Evolutionary conservation across 2,888 invertebrate species (phyloP).

Genomic region (Holacanthella duospinosa): DNA sequence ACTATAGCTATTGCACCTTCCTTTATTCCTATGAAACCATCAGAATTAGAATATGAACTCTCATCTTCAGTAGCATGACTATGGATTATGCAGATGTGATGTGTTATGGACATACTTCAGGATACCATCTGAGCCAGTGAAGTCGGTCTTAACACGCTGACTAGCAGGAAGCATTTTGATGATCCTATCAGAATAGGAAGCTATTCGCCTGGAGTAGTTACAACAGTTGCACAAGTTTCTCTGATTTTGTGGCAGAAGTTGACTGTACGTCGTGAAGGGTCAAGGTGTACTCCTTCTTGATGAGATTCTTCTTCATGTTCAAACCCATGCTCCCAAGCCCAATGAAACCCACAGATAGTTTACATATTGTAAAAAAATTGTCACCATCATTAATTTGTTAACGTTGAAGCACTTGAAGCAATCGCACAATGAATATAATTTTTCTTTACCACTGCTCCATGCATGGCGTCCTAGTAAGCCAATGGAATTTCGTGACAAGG

Average conservation of each 20-base stretch:
- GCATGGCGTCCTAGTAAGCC: no score
- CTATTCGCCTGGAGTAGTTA: no score
- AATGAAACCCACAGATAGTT: conserved; percentile 63
- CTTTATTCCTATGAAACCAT: conserved; percentile 48
- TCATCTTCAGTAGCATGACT: no score
- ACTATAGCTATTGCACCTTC: conserved; percentile 75
- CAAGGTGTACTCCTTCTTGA: conserved; percentile 53
- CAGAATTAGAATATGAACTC: background rate
- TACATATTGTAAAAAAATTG: no score
- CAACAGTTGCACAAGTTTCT: no score
- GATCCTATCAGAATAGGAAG: conserved; percentile 61
- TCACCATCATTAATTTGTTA: no score
- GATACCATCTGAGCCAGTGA: conserved; percentile 52
- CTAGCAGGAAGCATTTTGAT: conserved; percentile 94
- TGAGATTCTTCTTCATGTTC: conserved; percentile 84
- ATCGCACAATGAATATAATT: no score
- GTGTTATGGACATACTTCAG: conserved; percentile 45
- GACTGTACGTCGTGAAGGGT: conserved; percentile 35
- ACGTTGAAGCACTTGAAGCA: no score
- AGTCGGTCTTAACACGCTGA: conserved; percentile 71
- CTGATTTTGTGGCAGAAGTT: conserved; percentile 41
- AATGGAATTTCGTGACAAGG: no score
- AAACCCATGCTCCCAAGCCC: conserved; percentile 97
- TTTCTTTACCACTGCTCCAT: no score
- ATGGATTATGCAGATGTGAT: background rate